These are phyloP conservation scores for Pinna nobilis DNA, from an alignment of 1,140 invertebrate genomes.

Conservation along the genomic window DNA sequence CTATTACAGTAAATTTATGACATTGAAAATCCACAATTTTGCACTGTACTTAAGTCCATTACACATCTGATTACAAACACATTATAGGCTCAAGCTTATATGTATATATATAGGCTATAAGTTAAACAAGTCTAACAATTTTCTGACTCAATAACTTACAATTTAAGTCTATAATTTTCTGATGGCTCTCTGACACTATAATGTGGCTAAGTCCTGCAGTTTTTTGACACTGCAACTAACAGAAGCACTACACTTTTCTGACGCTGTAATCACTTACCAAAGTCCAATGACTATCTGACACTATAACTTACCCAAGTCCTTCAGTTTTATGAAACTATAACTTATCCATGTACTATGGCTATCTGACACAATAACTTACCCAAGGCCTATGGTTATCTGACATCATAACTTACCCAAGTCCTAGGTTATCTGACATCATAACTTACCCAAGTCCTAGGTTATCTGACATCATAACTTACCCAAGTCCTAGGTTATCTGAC, in stretches of 20 bases:
- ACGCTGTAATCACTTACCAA: background rate
- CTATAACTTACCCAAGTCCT: conserved; percentile 65
- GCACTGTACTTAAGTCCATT: too few species aligned
- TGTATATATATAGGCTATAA: too few species aligned
- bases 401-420: conserved; percentile 75
- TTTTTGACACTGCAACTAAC: too few species aligned
- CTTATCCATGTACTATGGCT: background rate
- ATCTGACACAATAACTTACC: conserved; percentile 54
- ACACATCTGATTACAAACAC: too few species aligned
- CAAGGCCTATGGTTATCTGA: conserved; percentile 80
- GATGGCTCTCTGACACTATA: too few species aligned
- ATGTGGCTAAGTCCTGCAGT: too few species aligned
- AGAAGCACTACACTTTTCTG: background rate
- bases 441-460: conserved; percentile 84
- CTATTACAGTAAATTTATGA: too few species aligned
- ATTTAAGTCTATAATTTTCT: too few species aligned
- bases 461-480: conserved; percentile 91
- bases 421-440: conserved; percentile 90
- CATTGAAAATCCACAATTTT: too few species aligned
- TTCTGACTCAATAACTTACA: too few species aligned
- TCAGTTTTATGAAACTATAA: conserved; percentile 83
- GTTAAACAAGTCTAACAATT: too few species aligned
- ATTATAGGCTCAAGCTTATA: too few species aligned
- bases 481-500: conserved; percentile 88
- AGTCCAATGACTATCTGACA: background rate